A percentile compares a stretch with the other conserved stretches of the same genome.
phyloP scores from a whole-genome alignment of 1,140 invertebrate species.

The Anastrepha ludens region DNA sequence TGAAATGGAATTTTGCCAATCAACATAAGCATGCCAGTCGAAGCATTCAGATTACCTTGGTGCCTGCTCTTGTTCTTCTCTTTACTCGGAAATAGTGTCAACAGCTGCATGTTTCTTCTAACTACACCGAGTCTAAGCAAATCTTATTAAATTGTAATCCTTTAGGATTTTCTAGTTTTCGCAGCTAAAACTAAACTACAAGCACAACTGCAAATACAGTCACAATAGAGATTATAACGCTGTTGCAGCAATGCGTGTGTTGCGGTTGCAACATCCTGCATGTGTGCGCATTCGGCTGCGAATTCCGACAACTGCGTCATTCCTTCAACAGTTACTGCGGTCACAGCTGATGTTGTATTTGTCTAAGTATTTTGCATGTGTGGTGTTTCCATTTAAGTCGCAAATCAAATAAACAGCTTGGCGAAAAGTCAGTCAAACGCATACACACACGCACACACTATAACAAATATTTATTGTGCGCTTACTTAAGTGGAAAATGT shows the following conservation, averaged over 20 bases:
- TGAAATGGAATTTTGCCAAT: conserved; percentile 21
- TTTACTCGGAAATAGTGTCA: neutral
- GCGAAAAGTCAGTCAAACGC: neutral
- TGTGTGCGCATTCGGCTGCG: neutral
- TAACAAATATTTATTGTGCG: too few species aligned
- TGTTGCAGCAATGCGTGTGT: neutral
- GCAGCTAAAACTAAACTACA: neutral
- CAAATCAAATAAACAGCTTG: neutral
- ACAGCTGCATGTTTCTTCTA: neutral
- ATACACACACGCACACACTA: neutral
- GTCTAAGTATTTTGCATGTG: neutral
- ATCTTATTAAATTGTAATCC: conserved; percentile 49
- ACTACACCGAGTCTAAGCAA: neutral
- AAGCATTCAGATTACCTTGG: neutral
- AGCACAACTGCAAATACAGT: neutral
- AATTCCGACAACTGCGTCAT: neutral
- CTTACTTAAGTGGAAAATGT: too few species aligned
- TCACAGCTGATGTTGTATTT: neutral
- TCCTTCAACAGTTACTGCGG: neutral
- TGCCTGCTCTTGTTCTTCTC: neutral
- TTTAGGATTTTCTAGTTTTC: conserved; percentile 36
- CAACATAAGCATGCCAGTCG: neutral
- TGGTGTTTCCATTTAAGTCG: neutral
- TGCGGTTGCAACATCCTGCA: conserved; percentile 18
- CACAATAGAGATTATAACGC: neutral